Conservation (phyloP, 2,113 vertebrate species). For the Recurvirostra avosetta region DNA sequence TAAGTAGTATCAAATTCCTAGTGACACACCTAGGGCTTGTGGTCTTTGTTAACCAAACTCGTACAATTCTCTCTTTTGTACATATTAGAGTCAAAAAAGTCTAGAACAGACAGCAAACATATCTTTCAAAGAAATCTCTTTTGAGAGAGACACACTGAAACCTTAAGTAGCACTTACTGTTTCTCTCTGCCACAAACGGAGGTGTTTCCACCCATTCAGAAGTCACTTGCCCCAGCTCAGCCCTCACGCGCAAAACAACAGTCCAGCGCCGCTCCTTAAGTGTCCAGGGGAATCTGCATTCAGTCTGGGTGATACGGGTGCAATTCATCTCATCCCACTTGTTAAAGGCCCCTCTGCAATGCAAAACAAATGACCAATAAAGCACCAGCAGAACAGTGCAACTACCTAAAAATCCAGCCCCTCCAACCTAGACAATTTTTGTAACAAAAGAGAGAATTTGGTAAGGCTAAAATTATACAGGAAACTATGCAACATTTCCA, state of each 20-base stretch:
- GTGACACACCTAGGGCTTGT: fast-evolving
- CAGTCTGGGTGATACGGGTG: background rate
- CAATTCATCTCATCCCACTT: conserved; percentile 39
- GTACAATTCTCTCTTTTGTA: background rate
- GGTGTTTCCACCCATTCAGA: conserved; percentile 57
- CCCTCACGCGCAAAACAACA: conserved; percentile 34
- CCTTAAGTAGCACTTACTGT: conserved; percentile 48
- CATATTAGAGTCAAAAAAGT: background rate
- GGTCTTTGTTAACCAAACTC: background rate
- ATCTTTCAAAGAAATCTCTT: background rate
- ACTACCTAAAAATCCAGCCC: background rate
- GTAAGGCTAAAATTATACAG: background rate
- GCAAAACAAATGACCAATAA: background rate
- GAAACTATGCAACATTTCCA: background rate
- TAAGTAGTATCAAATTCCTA: background rate
- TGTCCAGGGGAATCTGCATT: background rate
- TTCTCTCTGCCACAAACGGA: background rate
- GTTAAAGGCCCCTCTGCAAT: background rate
- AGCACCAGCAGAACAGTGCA: background rate
- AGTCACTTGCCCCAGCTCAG: background rate
- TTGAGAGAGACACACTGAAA: background rate
- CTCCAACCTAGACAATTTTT: background rate
- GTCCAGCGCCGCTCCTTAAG: background rate
- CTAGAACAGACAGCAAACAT: background rate
- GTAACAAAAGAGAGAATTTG: background rate